These are phyloP conservation scores for Eira barbara DNA, from an alignment of 2,113 vertebrate species.

Conservation along the genomic window DNA sequence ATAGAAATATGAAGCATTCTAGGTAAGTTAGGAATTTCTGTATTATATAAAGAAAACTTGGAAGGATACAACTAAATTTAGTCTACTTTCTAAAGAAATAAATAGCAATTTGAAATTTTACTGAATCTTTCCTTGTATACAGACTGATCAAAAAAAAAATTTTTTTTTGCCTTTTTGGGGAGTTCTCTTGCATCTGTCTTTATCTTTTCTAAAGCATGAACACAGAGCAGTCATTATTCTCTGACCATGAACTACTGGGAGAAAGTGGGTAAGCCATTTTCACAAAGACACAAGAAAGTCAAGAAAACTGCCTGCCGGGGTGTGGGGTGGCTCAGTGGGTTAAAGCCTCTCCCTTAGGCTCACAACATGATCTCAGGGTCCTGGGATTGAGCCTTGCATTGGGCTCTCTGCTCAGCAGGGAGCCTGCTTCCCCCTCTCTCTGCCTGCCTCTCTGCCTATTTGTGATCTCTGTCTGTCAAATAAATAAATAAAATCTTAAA, in stretches of 20 bases:
- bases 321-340: no score
- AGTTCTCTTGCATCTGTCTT: neutral
- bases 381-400: no score
- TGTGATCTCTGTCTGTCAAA: no score
- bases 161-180: neutral
- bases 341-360: no score
- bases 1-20: neutral
- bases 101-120: neutral
- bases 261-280: neutral
- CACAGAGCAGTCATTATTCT: neutral
- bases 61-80: neutral
- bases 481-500: no score
- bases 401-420: no score
- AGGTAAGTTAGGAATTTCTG: neutral
- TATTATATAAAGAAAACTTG: neutral
- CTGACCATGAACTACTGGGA: neutral
- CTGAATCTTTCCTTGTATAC: neutral
- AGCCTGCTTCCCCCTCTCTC: no score
- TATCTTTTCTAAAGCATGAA: neutral
- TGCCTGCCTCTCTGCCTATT: no score
- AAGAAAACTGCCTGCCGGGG: neutral
- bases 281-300: neutral
- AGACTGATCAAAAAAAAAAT: neutral
- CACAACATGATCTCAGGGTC: no score
- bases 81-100: neutral